Evolutionary conservation across 2,113 vertebrate species (phyloP), one percentile per base, ranked within the genome.

Genomic region (Oxyruncus cristatus): DNA sequence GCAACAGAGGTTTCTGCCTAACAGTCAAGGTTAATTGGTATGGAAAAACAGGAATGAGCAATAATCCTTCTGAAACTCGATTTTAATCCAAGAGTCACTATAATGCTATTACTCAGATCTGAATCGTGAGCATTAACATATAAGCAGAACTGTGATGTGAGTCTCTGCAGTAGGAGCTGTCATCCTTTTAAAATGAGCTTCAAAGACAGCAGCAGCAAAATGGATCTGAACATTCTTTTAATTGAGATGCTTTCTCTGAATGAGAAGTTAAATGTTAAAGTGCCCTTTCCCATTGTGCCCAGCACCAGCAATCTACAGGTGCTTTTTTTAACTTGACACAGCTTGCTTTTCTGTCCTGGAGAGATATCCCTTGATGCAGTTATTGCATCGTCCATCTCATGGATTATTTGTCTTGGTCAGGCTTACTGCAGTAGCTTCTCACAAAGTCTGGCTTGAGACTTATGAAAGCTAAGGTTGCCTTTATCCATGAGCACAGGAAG

Each of bases 221-320:
- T 70, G 46, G 61, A 76, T 81, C 41, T 67, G 62, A 87, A 39
- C 3, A 1, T 94, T 68, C 56, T 88, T 92, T 83, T 89, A 62
- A 37, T 53, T 88, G 74, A 53, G 50, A 50, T 85, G 63, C 59
- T 50, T 58, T 65, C 63, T 89, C 75, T 92, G 68, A 70, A 53
- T 81, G 41, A 89, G 85, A 91, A 86, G 46, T 94, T 95, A 94
- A 88, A 95, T 86, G 17, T 92, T 95, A 65, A 96, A 90, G 44
- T 39, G 2, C 28, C 72, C 35, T 83, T 83, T 86, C n/a, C n/a
- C n/a, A n/a, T n/a, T 16, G 3, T 92, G n/a, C 55, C 79, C 3
- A 4, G 33, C 50, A 50, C 33, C n/a, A 88, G 47, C 55, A 88
- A 50, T 35, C 79, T 84, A 49, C 22, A 70, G 79, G 35, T 76